These are phyloP conservation scores for Phycodurus eques DNA, from an alignment of 2,113 vertebrate genomes.

Conservation along the genomic window DNA sequence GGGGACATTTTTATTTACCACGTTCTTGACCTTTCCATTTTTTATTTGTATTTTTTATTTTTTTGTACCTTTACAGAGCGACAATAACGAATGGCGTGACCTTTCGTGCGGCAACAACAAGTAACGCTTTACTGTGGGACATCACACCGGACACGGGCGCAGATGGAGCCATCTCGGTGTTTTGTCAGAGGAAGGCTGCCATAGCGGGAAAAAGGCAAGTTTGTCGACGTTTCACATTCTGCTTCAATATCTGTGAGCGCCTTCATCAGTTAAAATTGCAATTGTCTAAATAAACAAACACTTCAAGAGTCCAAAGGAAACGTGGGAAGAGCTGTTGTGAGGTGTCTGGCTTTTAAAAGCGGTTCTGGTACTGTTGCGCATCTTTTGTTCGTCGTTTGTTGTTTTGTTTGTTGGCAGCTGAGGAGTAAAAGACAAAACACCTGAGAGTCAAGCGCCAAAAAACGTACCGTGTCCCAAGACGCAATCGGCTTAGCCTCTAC, in stretches of 20 bases:
- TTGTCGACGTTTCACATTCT: neutral
- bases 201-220: constrained; percentile 74
- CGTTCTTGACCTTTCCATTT: constrained; percentile 38
- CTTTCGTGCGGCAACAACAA: constrained; percentile 78
- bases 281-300: constrained; percentile 12
- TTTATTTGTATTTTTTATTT: constrained; percentile 28
- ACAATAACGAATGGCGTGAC: constrained; percentile 84
- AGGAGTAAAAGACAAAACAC: constrained; percentile 16
- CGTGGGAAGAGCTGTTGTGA: neutral
- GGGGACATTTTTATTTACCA: constrained; percentile 8
- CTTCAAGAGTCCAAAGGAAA: neutral
- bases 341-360: constrained; percentile 15
- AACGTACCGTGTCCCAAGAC: constrained; percentile 10
- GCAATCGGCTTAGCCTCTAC: constrained; percentile 16
- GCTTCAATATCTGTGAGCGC: neutral
- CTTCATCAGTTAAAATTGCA: neutral
- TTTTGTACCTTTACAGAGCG: constrained; percentile 72
- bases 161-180: constrained; percentile 74
- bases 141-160: constrained; percentile 73
- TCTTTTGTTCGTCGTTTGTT: no score
- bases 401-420: constrained; percentile 18
- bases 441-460: constrained; percentile 4
- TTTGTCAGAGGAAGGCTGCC: constrained; percentile 78
- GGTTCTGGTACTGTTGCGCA: constrained; percentile 3
- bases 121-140: constrained; percentile 82